Base-by-base conservation (phyloP, 2,113 vertebrate genomes). In the Xenus cinereus region DNA sequence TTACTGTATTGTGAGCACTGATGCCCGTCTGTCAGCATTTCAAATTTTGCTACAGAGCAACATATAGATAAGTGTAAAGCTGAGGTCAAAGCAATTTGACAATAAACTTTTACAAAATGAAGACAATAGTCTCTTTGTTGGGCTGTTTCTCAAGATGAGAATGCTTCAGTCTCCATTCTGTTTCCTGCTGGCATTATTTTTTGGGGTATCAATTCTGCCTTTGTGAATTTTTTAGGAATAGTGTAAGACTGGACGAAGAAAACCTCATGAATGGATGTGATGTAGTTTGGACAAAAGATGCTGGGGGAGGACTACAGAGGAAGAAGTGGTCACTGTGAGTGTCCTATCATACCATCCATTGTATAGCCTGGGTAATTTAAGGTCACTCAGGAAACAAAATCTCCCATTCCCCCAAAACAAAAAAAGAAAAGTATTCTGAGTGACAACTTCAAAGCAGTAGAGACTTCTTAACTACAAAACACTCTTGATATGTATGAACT, bases 211-310 rank as follows among this genome's bases (percentile, higher is more conserved):
- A 98, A 98, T 98, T 95, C 94, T 23, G 93, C 66, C 97, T 98
- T 98, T 98, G 98, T 98, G 94, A 97, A 98, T 97, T 97, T 98
- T 94, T 98, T 97, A 97, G 94, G 94, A 97, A 91, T 98, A 87
- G 63, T 97, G 96, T 96, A 96, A 93, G 97, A 82, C 92, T 97
- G 94, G 95, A 97, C 96, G 96, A 95, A 94, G 96, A 95, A 97
- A 97, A 87, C 56, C n/a, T 74, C 96, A 91, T 97, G 97, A 98
- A 98, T 97, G 82, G 94, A 84, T 91, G 94, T 97, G 97, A 98
- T 98, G 97, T 98, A 95, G 74, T 89, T 89, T 76, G 90, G 96
- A 98, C 98, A 98, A 98, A 98, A 96, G 92, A 87, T 94, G 57
- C 26, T 84, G 95, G 77, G 90, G 95, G 94, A 98, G 90, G 94